Conservation (phyloP, 2,797 vertebrate species). For the Pogonophryne albipinna region DNA sequence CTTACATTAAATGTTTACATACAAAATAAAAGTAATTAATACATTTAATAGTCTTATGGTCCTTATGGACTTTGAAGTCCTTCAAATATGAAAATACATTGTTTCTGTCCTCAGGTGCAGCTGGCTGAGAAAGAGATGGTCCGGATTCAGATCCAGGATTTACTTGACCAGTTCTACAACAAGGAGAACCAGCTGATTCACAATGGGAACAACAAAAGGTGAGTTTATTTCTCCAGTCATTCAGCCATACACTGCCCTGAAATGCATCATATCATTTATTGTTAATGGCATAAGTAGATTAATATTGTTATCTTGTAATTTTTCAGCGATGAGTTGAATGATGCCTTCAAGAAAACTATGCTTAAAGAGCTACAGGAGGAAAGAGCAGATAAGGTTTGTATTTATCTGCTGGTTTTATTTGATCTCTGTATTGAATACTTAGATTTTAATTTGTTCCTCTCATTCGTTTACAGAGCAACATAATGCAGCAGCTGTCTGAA, state of each 20-base stretch:
- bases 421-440: background rate
- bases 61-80: background rate
- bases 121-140: conserved; percentile 89
- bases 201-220: conserved; percentile 69
- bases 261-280: background rate
- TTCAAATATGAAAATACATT: background rate
- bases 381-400: conserved; percentile 86
- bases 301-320: conserved; percentile 17
- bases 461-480: conserved; percentile 81
- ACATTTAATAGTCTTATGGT: background rate
- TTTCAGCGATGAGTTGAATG: conserved; percentile 79
- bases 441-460: conserved; percentile 13
- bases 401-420: conserved; percentile 7
- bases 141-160: conserved; percentile 87
- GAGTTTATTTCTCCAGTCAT: conserved; percentile 38
- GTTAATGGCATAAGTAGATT: background rate
- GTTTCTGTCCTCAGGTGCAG: conserved; percentile 83
- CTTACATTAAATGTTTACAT: too few relatives aligned
- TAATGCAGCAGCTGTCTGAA: conserved; percentile 84
- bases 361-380: conserved; percentile 88
- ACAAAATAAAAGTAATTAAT: background rate
- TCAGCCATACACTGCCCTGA: background rate
- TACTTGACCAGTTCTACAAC: conserved; percentile 88
- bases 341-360: conserved; percentile 81
- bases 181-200: conserved; percentile 79